Conservation (phyloP, 2,888 invertebrate genomes). For the Cephalotes varians region DNA sequence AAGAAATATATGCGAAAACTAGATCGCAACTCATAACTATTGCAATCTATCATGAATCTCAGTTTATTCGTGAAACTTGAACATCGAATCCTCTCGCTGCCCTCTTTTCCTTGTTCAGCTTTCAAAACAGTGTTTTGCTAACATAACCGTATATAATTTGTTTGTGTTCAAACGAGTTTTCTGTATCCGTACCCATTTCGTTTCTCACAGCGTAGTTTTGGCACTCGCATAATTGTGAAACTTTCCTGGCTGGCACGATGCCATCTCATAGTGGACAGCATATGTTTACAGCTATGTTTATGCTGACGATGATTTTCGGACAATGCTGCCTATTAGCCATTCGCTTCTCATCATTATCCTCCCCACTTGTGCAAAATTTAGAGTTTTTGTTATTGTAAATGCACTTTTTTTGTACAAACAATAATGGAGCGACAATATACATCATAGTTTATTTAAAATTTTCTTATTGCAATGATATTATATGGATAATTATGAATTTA, state of each 20-base stretch:
- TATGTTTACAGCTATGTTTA: slow-evolving; percentile 80
- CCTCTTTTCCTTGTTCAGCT: not conserved
- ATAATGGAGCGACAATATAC: not conserved
- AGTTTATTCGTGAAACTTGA: slow-evolving; percentile 35
- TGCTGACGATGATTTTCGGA: slow-evolving; percentile 70
- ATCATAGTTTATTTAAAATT: not conserved
- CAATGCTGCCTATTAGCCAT: slow-evolving; percentile 39
- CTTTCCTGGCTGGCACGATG: slow-evolving; percentile 76
- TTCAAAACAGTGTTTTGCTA: slow-evolving; percentile 13
- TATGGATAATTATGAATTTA: slow-evolving; percentile 6
- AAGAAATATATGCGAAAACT: not conserved
- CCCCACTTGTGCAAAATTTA: slow-evolving; percentile 10
- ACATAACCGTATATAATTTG: slow-evolving; percentile 29
- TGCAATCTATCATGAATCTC: slow-evolving; percentile 42
- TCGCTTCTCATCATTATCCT: not conserved
- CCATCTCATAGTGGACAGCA: slow-evolving; percentile 78
- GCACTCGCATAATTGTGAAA: slow-evolving; percentile 61
- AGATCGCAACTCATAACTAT: slow-evolving; percentile 11
- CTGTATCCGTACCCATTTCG: slow-evolving; percentile 24
- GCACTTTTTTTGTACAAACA: not conserved
- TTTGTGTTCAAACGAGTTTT: slow-evolving; percentile 39
- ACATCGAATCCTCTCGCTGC: slow-evolving; percentile 3
- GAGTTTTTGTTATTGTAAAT: not conserved
- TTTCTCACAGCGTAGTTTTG: slow-evolving; percentile 10
- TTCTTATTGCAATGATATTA: not conserved